These are phyloP conservation scores for Latrodectus geometricus DNA, from an alignment of 1,140 invertebrate genomes.

Conservation along the genomic window DNA sequence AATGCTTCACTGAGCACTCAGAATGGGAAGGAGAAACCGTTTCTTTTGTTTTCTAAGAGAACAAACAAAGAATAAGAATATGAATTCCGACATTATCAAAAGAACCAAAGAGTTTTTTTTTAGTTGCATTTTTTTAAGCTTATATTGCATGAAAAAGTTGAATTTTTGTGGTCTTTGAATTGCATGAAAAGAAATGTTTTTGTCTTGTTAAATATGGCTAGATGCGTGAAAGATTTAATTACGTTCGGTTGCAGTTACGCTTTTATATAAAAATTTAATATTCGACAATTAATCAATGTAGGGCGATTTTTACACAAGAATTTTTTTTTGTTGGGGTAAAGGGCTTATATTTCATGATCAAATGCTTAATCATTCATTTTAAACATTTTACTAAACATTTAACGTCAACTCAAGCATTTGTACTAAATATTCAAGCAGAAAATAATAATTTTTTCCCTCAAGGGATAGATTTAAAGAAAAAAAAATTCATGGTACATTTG, in stretches of 20 bases:
- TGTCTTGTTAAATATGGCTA: neutral
- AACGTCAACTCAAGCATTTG: too few species aligned
- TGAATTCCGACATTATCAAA: slow-evolving; percentile 41
- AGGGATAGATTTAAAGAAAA: too few species aligned
- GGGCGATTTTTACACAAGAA: too few species aligned
- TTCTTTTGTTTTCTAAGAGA: slow-evolving; percentile 55
- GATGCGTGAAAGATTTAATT: neutral
- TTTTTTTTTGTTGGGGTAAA: too few species aligned
- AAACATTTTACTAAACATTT: too few species aligned
- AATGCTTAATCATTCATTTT: too few species aligned
- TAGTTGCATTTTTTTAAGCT: neutral
- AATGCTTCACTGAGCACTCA: slow-evolving; percentile 47
- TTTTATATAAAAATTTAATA: too few species aligned
- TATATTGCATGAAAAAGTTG: neutral
- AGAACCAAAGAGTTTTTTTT: slow-evolving; percentile 15
- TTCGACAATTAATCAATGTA: too few species aligned
- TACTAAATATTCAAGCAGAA: too few species aligned
- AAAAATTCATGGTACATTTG: too few species aligned
- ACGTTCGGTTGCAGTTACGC: neutral
- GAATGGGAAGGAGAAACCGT: slow-evolving; percentile 32
- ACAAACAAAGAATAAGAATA: slow-evolving; percentile 50
- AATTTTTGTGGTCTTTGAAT: neutral
- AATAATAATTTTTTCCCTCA: too few species aligned
- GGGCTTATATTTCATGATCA: too few species aligned
- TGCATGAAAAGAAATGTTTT: neutral